Conservation (phyloP, 2,888 invertebrate genomes). For the Meteorus cinctellus region DNA sequence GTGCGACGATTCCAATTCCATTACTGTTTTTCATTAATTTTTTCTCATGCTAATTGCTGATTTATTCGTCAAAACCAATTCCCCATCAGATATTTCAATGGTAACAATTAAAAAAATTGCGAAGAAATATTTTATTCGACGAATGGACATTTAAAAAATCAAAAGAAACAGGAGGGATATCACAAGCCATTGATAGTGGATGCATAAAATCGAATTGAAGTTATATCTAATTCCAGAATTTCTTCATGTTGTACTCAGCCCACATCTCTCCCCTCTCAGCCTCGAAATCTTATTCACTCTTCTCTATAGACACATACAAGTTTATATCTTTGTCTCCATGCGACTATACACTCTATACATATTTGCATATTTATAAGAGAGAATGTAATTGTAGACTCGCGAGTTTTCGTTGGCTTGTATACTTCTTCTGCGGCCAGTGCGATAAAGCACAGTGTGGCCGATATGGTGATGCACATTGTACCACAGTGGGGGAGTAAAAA, state of each 20-base stretch:
- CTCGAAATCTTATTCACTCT: neutral
- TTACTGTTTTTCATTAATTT: neutral
- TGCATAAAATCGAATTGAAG: too few relatives aligned
- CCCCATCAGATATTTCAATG: too few relatives aligned
- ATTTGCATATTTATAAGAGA: constrained; percentile 73
- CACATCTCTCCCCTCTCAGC: neutral
- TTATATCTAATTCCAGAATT: too few relatives aligned
- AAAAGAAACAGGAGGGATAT: too few relatives aligned
- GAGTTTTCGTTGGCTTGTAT: constrained; percentile 66
- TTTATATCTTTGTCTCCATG: constrained; percentile 46
- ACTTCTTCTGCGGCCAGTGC: constrained; percentile 38
- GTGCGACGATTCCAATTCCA: neutral
- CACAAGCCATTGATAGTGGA: too few relatives aligned
- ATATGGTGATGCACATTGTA: constrained; percentile 47
- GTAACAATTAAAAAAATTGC: too few relatives aligned
- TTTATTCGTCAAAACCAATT: too few relatives aligned
- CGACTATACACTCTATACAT: constrained; percentile 59
- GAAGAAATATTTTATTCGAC: too few relatives aligned
- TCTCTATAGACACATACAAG: neutral
- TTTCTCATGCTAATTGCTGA: neutral
- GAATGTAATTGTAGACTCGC: constrained; percentile 72
- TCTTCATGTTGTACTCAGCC: too few relatives aligned
- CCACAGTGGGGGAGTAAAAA: neutral
- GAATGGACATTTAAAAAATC: too few relatives aligned
- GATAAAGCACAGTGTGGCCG: constrained; percentile 45